Conservation (phyloP, 2,888 invertebrate genomes). For the Diaprepes abbreviatus region DNA sequence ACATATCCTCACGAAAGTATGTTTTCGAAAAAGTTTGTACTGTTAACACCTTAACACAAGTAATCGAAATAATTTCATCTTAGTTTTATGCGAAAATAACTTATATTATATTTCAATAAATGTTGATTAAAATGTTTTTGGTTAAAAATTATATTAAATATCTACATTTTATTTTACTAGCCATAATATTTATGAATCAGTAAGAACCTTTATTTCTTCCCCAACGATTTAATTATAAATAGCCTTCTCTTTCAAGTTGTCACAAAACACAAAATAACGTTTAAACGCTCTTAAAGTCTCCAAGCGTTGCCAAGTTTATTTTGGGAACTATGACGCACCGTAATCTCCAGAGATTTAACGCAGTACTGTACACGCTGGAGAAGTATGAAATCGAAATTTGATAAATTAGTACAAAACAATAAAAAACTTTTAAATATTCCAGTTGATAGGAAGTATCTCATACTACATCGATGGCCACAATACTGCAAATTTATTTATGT, state of each 20-base stretch:
- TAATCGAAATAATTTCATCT: no score
- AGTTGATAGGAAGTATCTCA: no score
- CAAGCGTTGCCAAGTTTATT: conserved; percentile 60
- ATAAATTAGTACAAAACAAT: not conserved
- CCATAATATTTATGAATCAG: not conserved
- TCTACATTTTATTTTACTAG: no score
- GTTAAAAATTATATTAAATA: no score
- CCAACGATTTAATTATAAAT: conserved; percentile 1
- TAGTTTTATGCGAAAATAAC: no score
- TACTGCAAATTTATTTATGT: no score
- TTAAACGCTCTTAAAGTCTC: conserved; percentile 27
- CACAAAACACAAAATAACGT: conserved; percentile 17
- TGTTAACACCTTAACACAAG: no score
- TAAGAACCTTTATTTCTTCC: not conserved
- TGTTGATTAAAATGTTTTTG: no score
- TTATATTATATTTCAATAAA: no score
- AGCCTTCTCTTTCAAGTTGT: not conserved
- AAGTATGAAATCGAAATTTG: conserved; percentile 10
- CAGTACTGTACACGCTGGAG: conserved; percentile 17
- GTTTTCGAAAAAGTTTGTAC: no score
- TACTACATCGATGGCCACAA: no score
- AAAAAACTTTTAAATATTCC: conserved; percentile 1
- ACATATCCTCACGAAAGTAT: no score
- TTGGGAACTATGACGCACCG: conserved; percentile 59
- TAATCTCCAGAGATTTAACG: conserved; percentile 54